Evolutionary conservation across 1,140 invertebrate genomes (phyloP).

Genomic region (Drepana arcuata): DNA sequence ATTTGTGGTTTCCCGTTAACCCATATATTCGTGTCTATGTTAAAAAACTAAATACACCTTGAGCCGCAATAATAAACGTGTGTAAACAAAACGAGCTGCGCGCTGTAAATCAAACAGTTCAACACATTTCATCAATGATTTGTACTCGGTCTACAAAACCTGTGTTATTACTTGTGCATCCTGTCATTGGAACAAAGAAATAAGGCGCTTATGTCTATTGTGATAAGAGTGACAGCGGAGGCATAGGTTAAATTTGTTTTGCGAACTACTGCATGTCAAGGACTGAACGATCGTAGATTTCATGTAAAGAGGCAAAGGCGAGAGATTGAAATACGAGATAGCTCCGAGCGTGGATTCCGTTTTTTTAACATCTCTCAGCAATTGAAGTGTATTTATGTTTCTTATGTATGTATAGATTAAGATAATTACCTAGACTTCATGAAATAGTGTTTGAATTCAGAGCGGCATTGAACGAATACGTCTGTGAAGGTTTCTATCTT

Average conservation of each 20-base stretch:
- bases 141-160: conserved; percentile 38
- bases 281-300: conserved; percentile 13
- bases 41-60: conserved; percentile 14
- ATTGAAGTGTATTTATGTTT: too few relatives aligned
- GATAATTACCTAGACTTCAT: too few relatives aligned
- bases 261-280: conserved; percentile 18
- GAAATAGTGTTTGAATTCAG: too few relatives aligned
- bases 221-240: conserved; percentile 3
- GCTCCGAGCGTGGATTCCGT: too few relatives aligned
- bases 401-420: too few relatives aligned
- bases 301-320: conserved; percentile 9
- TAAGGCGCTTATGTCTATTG: conserved; percentile 2
- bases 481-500: too few relatives aligned
- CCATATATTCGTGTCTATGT: too few relatives aligned
- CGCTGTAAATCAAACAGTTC: conserved; percentile 17
- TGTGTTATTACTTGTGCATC: conserved; percentile 17
- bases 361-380: too few relatives aligned
- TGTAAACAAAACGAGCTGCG: conserved; percentile 13
- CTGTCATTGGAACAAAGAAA: conserved; percentile 5
- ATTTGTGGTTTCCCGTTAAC: too few relatives aligned
- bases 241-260: conserved; percentile 1
- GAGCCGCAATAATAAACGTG: conserved; percentile 11
- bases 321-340: too few relatives aligned
- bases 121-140: conserved; percentile 42
- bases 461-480: too few relatives aligned